phyloP scores from a whole-genome alignment of 2,113 vertebrate species.

The Mola mola region DNA sequence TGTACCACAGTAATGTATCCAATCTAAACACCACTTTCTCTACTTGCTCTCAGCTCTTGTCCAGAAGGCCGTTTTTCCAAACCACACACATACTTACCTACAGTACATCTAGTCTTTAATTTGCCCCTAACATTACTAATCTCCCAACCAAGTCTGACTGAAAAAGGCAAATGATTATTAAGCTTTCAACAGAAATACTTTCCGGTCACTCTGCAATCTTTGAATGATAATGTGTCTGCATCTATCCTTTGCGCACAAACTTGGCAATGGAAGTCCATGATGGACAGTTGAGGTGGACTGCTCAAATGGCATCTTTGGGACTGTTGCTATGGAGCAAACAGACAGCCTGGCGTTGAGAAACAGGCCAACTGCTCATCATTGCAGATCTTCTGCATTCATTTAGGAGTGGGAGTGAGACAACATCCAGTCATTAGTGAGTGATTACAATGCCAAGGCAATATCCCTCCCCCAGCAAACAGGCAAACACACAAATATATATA shows the following conservation, averaged over 20 bases:
- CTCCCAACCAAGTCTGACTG: not conserved
- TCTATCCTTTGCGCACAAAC: conserved; percentile 1
- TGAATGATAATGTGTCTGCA: conserved; percentile 22
- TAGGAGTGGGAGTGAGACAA: conserved; percentile 75
- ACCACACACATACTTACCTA: too few relatives aligned
- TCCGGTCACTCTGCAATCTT: conserved; percentile 5
- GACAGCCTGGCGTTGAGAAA: conserved; percentile 60
- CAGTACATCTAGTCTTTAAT: too few relatives aligned
- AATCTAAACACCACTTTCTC: too few relatives aligned
- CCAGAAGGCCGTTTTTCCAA: too few relatives aligned
- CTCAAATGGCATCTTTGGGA: conserved; percentile 52
- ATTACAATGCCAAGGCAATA: conserved; percentile 72
- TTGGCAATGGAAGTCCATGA: conserved; percentile 9
- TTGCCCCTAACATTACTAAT: conserved; percentile 15
- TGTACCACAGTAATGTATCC: too few relatives aligned
- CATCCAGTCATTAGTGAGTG: conserved; percentile 77
- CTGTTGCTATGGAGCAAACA: conserved; percentile 61
- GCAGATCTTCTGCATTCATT: conserved; percentile 68
- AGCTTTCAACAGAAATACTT: conserved; percentile 8
- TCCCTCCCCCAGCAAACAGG: conserved; percentile 39
- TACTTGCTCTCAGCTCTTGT: too few relatives aligned
- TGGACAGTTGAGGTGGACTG: conserved; percentile 36
- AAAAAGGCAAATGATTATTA: conserved; percentile 12
- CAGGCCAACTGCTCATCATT: conserved; percentile 61
- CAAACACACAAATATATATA: conserved; percentile 15